Percentiles rank a stretch among this genome's conserved stretches.
Conservation (phyloP, 2,888 invertebrate species). For the Lottia gigantea region DNA sequence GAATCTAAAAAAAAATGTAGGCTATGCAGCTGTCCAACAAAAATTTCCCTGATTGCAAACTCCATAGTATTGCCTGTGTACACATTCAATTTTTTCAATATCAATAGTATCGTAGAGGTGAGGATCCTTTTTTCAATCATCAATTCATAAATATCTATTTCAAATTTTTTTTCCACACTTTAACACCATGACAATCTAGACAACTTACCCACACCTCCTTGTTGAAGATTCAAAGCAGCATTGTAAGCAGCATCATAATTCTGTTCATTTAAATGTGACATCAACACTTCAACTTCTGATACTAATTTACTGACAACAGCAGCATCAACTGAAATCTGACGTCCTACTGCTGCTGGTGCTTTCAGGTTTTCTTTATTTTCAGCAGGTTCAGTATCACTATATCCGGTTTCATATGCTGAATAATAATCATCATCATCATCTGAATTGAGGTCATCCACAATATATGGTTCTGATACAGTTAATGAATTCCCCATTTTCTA, state of each 20-base stretch:
- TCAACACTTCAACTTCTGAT: constrained; percentile 38
- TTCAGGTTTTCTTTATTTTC: neutral
- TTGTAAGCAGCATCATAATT: constrained; percentile 37
- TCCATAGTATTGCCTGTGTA: no score
- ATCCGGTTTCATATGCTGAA: constrained; percentile 12
- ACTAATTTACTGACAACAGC: constrained; percentile 26
- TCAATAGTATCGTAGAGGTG: no score
- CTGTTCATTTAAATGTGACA: constrained; percentile 37
- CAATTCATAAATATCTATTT: no score
- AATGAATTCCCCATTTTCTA: neutral
- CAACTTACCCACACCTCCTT: constrained; percentile 22
- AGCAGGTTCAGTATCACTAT: neutral
- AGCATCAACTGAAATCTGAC: constrained; percentile 21
- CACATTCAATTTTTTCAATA: no score
- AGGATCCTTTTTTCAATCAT: no score
- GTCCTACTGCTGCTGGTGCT: neutral
- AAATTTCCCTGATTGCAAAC: no score
- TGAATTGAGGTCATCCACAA: constrained; percentile 26
- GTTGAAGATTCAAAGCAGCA: constrained; percentile 26
- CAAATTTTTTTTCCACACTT: no score
- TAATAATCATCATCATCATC: constrained; percentile 21
- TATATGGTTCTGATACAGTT: constrained; percentile 20
- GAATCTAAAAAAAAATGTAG: no score
- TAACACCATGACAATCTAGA: no score
- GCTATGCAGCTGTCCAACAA: no score